phyloP scores from a whole-genome alignment of 2,113 vertebrate species.

The Dendrocopos noguchii region DNA sequence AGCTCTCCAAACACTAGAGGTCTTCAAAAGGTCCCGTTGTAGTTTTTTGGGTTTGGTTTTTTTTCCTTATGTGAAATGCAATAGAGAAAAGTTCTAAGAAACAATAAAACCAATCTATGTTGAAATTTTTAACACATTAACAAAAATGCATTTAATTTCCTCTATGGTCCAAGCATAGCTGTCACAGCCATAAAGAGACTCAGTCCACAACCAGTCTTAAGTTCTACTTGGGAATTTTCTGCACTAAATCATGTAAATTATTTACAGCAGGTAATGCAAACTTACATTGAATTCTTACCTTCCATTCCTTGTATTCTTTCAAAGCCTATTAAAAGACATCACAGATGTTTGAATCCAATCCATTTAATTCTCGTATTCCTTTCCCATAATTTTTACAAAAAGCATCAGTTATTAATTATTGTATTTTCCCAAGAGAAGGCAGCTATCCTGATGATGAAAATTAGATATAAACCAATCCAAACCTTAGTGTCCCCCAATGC shows the following conservation, averaged over 20 bases:
- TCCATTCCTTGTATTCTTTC: background rate
- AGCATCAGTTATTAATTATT: background rate
- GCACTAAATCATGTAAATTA: background rate
- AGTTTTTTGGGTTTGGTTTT: background rate
- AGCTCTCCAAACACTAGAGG: background rate
- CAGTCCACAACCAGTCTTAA: background rate
- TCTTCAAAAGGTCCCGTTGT: background rate
- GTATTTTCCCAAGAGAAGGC: background rate
- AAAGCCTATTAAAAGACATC: background rate
- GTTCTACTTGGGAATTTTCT: background rate
- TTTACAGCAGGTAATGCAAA: background rate
- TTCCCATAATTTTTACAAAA: background rate
- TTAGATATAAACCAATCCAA: background rate
- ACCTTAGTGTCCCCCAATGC: slow-evolving; percentile 20
- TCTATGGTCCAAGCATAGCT: background rate
- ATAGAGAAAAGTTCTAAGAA: background rate
- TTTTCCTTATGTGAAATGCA: background rate
- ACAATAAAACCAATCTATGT: background rate
- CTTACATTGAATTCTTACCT: background rate
- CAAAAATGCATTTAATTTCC: slow-evolving; percentile 2
- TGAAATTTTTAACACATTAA: background rate
- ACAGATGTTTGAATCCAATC: background rate
- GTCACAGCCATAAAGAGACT: background rate
- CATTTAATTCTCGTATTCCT: background rate
- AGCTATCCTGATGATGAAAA: slow-evolving; percentile 5